Conservation (phyloP, 2,888 invertebrate species). For the Onthophagus sagittarius region DNA sequence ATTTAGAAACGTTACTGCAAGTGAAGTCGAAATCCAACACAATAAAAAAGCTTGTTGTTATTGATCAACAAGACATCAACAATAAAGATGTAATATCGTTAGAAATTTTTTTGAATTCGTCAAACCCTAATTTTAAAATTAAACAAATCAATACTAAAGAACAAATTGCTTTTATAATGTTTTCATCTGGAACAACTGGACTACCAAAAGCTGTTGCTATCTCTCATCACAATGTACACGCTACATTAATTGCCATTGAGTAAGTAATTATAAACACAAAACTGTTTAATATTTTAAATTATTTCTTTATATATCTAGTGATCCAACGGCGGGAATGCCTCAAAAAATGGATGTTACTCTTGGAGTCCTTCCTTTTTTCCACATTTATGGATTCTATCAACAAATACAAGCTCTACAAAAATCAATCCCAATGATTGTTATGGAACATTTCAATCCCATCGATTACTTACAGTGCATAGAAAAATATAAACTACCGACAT, state of each 20-base stretch:
- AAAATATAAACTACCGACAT: conserved; percentile 61
- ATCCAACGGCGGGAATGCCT: neutral
- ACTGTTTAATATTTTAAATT: neutral
- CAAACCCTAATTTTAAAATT: conserved; percentile 46
- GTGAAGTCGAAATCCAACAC: conserved; percentile 31
- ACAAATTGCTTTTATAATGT: conserved; percentile 62
- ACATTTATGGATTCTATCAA: conserved; percentile 35
- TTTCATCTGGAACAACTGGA: conserved; percentile 78
- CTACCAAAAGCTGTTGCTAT: conserved; percentile 74
- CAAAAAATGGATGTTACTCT: conserved; percentile 47
- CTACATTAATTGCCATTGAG: conserved; percentile 11
- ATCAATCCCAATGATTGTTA: conserved; percentile 29
- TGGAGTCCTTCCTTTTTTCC: conserved; percentile 45
- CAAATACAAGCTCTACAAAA: conserved; percentile 29
- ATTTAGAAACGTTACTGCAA: neutral
- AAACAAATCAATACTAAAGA: conserved; percentile 49
- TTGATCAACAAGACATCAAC: conserved; percentile 38
- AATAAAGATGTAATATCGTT: conserved; percentile 2
- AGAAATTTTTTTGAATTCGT: conserved; percentile 30
- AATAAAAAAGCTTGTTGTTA: conserved; percentile 9
- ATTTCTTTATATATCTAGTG: neutral
- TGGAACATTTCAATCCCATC: conserved; percentile 42
- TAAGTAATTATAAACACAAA: neutral
- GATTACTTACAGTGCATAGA: conserved; percentile 67
- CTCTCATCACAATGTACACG: conserved; percentile 60